phyloP scores from a whole-genome alignment of 2,888 invertebrate genomes.

The Drosophila stalkeri region DNA sequence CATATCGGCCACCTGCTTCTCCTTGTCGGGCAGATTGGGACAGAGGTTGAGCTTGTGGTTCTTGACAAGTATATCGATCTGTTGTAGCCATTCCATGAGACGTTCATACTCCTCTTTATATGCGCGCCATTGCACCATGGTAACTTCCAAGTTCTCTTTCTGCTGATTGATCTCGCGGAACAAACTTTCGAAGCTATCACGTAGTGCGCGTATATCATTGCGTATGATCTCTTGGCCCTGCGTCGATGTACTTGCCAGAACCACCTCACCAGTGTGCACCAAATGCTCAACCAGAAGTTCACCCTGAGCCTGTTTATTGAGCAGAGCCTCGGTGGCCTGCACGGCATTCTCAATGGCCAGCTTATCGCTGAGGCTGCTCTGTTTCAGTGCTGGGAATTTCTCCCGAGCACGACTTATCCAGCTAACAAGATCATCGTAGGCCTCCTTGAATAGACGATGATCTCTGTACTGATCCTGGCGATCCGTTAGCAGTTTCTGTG shows the following conservation, averaged over 20 bases:
- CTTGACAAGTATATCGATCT: slow-evolving; percentile 95
- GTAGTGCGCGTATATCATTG: slow-evolving; percentile 93
- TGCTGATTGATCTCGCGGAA: slow-evolving; percentile 95
- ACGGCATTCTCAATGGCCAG: slow-evolving; percentile 95
- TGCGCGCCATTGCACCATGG: slow-evolving; percentile 93
- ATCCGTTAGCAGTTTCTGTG: slow-evolving; percentile 91
- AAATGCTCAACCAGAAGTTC: slow-evolving; percentile 94
- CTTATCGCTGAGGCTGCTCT: slow-evolving; percentile 93
- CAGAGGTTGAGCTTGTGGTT: slow-evolving; percentile 94
- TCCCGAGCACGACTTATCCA: slow-evolving; percentile 96
- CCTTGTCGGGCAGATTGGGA: slow-evolving; percentile 92
- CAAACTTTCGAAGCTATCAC: slow-evolving; percentile 93
- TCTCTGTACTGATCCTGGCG: slow-evolving; percentile 95
- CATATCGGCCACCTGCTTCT: slow-evolving; percentile 93
- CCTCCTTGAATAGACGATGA: slow-evolving; percentile 95
- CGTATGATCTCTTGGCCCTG: slow-evolving; percentile 92
- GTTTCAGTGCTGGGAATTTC: slow-evolving; percentile 94
- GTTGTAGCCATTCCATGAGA: slow-evolving; percentile 96
- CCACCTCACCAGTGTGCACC: slow-evolving; percentile 94
- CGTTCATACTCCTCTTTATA: slow-evolving; percentile 97
- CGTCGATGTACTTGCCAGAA: slow-evolving; percentile 92
- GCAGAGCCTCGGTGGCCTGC: slow-evolving; percentile 92
- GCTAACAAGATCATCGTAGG: slow-evolving; percentile 94
- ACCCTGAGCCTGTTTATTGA: slow-evolving; percentile 96
- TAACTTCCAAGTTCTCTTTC: slow-evolving; percentile 92